These are phyloP conservation scores for Drosophila dives DNA, from an alignment of 2,888 invertebrate genomes.

Conservation along the genomic window DNA sequence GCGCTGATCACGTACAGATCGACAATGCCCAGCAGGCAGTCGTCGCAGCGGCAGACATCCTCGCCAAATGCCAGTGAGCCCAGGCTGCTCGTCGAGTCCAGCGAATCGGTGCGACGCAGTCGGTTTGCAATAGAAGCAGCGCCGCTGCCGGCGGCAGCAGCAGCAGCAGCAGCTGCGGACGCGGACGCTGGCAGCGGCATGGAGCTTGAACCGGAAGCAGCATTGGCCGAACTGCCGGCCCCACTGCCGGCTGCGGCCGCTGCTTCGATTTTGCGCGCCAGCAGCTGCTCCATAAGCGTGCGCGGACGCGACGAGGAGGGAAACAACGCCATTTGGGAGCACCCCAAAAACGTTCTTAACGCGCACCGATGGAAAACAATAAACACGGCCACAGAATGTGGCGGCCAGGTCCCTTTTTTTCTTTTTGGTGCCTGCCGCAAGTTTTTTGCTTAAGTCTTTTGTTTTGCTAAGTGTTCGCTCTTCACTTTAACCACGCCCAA, in stretches of 20 bases:
- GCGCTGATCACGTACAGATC: conserved; percentile 89
- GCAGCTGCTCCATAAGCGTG: conserved; percentile 92
- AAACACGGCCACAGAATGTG: conserved; percentile 15
- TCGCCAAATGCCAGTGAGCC: conserved; percentile 88
- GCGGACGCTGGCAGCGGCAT: conserved; percentile 84
- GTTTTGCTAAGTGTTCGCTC: conserved; percentile 39
- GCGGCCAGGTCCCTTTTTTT: conserved; percentile 7
- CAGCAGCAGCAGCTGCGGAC: neutral
- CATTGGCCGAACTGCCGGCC: conserved; percentile 83
- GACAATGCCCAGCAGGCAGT: conserved; percentile 92
- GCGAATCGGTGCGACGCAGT: conserved; percentile 90
- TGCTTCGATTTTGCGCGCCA: conserved; percentile 93
- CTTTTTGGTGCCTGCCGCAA: conserved; percentile 26
- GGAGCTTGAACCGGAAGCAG: conserved; percentile 68
- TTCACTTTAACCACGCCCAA: conserved; percentile 26
- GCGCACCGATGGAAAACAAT: conserved; percentile 2
- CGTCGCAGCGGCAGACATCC: conserved; percentile 93
- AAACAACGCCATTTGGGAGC: conserved; percentile 81
- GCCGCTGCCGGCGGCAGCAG: conserved; percentile 22
- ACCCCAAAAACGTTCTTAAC: conserved; percentile 1
- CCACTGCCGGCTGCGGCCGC: conserved; percentile 85
- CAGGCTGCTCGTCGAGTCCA: conserved; percentile 91
- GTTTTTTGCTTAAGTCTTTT: conserved; percentile 82
- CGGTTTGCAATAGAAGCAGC: conserved; percentile 83
- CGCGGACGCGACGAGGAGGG: conserved; percentile 88